Evolutionary conservation across 2,113 vertebrate species (phyloP), one percentile per base, ranked within the genome.

Genomic region (Candoia aspera): DNA sequence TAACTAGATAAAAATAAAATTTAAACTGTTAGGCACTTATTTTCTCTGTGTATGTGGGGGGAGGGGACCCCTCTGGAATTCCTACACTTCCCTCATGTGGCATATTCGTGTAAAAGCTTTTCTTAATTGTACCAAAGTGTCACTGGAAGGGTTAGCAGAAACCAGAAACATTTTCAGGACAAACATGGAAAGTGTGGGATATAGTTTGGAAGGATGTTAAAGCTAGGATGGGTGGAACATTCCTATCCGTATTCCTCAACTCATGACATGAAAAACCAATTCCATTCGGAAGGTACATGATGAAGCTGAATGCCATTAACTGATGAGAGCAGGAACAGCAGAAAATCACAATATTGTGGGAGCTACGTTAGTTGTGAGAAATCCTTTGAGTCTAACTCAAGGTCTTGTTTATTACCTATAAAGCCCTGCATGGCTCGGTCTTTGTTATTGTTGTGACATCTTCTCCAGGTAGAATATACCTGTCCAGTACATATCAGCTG

Each of bases 61-160:
- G 42, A 59, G 57, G 11, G 26, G 57, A 29, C 17, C 58, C 93
- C 26, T 95, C 93, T 91, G 0, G 64, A 97, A 93, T 95, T 95
- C 92, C 94, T 93, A 86, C 91, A 95, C 94, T 95, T 96, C 96
- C 96, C 96, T 95, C 96, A 8, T 95, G 95, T 96, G 96, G 96
- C 58, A 19, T 54, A 8, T 93, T 59, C 15, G 88, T 93, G 95
- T 94, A 96, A 97, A 92, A 92, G 60, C 94, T 96, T 88, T 86
- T 60, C 33, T 85, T 9, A 94, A 87, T 8, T 15, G 55, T 24
- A 84, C 60, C 37, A 55, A 79, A 90, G 37, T 42, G 42, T 84
- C 86, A 0, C 46, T 59, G 60, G 79, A 21, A 8, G 85, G 1
- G 8, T 94, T 8, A 87, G 53, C 89, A 60, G 49, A 93, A 92